Conservation (phyloP, 2,113 vertebrate species). For the Nycticebus coucang region DNA sequence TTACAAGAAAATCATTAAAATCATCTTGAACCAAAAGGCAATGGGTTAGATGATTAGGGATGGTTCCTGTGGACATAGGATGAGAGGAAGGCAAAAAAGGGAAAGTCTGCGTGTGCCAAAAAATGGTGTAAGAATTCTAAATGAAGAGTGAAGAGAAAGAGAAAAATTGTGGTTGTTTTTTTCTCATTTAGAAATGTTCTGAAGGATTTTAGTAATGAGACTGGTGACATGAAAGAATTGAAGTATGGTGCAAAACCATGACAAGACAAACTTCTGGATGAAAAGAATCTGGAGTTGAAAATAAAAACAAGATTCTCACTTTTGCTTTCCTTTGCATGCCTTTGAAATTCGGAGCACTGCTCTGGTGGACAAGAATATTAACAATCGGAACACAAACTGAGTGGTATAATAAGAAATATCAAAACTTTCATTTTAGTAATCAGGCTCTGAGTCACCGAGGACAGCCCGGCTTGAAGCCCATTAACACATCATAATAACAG, state of each 20-base stretch:
- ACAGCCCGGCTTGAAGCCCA: slow-evolving; percentile 76
- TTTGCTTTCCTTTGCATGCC: slow-evolving; percentile 23
- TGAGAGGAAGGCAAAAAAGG: background rate
- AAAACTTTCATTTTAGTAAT: slow-evolving; percentile 71
- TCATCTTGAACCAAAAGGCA: background rate
- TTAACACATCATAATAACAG: slow-evolving; percentile 82
- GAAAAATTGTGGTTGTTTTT: background rate
- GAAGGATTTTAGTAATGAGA: slow-evolving; percentile 19
- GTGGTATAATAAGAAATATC: slow-evolving; percentile 74
- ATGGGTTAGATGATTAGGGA: background rate
- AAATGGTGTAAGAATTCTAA: background rate
- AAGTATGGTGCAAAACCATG: background rate
- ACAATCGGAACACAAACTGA: slow-evolving; percentile 74
- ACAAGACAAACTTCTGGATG: slow-evolving; percentile 31
- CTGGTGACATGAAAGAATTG: background rate
- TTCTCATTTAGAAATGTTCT: background rate
- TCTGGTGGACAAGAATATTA: slow-evolving; percentile 72
- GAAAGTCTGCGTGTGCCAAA: background rate
- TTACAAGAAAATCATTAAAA: background rate
- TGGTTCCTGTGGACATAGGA: background rate
- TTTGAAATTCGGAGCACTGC: slow-evolving; percentile 70
- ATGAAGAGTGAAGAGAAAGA: background rate
- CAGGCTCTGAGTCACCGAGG: slow-evolving; percentile 65
- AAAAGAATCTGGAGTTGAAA: slow-evolving; percentile 43
- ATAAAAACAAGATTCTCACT: slow-evolving; percentile 53